phyloP scores from a whole-genome alignment of 2,888 invertebrate genomes.

The Zaprionus lineosus region DNA sequence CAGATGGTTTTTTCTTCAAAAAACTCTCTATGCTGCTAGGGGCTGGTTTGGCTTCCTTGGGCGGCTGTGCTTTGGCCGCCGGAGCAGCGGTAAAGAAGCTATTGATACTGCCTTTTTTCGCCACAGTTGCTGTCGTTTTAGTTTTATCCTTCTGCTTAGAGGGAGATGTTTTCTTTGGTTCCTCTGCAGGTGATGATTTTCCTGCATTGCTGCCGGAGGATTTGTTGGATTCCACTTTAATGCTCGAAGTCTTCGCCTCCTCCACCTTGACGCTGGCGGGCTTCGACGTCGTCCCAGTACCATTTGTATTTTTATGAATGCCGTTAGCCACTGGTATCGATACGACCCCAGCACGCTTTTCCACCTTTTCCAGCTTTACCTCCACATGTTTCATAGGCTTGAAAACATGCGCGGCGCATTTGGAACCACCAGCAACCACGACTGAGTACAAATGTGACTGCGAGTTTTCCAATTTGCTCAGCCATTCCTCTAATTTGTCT shows the following conservation, averaged over 20 bases:
- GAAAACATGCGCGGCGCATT: conserved; percentile 69
- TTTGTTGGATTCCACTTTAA: conserved; percentile 20
- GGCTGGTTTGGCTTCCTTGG: conserved; percentile 48
- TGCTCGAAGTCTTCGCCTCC: conserved; percentile 8
- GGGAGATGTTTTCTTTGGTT: conserved; percentile 48
- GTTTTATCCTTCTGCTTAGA: conserved; percentile 35
- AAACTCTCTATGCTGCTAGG: conserved; percentile 54
- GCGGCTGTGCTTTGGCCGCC: conserved; percentile 36
- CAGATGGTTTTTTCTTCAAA: conserved; percentile 53
- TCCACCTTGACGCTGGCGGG: conserved; percentile 6
- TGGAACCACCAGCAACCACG: conserved; percentile 78
- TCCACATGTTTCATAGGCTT: conserved; percentile 70
- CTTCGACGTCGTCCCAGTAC: conserved; percentile 14
- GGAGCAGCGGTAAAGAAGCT: conserved; percentile 66
- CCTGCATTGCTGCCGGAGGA: conserved; percentile 9
- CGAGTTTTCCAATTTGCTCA: conserved; percentile 63
- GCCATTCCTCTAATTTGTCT: conserved; percentile 65
- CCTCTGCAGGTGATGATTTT: conserved; percentile 3
- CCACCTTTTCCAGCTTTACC: conserved; percentile 57
- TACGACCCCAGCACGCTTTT: conserved; percentile 27
- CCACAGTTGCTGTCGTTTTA: conserved; percentile 16
- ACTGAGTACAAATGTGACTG: conserved; percentile 76
- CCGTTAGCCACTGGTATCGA: conserved; percentile 25
- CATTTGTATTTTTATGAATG: neutral
- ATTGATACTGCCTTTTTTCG: conserved; percentile 70